Evolutionary conservation across 2,797 vertebrate genomes (phyloP).

Genomic region (Amazonetta brasiliensis): DNA sequence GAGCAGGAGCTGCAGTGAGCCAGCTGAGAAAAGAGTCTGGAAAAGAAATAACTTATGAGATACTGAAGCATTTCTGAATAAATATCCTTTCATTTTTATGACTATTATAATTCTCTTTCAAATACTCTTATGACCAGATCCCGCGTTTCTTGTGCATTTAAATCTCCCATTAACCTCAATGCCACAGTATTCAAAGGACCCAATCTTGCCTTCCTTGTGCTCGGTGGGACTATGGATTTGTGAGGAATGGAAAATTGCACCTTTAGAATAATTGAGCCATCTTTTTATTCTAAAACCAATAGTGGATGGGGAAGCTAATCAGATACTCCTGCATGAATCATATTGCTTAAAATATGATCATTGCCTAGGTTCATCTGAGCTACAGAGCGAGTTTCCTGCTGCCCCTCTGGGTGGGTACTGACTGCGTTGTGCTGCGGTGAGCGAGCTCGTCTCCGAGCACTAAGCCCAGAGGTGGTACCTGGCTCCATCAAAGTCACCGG

Average conservation of each 20-base stretch:
- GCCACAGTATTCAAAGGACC: background rate
- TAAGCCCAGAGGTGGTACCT: background rate
- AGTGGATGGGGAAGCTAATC: background rate
- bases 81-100: conserved; percentile 42
- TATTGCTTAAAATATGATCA: background rate
- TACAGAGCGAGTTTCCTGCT: background rate
- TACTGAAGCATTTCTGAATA: conserved; percentile 26
- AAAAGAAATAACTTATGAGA: conserved; percentile 25
- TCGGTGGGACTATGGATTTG: background rate
- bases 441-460: background rate
- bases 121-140: conserved; percentile 1
- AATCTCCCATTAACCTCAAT: conserved; percentile 36
- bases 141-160: conserved; percentile 30
- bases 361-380: background rate
- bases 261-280: background rate
- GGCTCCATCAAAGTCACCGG: background rate
- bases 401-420: background rate
- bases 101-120: conserved; percentile 21
- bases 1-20: conserved; percentile 22
- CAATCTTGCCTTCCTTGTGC: background rate
- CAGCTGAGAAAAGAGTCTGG: background rate
- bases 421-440: background rate
- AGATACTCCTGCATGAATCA: background rate
- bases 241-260: background rate
- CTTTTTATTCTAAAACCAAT: background rate